phyloP scores from a whole-genome alignment of 2,797 vertebrate genomes.

The Pangasius macronema region DNA sequence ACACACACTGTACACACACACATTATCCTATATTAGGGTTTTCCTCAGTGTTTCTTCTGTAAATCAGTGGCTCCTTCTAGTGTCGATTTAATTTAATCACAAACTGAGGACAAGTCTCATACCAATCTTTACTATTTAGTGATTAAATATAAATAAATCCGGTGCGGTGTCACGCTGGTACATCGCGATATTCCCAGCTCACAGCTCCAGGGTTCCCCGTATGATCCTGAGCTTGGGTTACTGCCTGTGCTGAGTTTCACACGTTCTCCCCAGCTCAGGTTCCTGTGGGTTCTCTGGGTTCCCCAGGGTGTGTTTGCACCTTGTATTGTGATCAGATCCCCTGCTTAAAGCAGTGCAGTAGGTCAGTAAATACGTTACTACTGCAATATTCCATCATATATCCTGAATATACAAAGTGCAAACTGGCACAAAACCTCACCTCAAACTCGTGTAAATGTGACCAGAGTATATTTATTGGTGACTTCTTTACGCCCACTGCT shows the following conservation, averaged over 20 bases:
- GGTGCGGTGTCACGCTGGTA: neutral
- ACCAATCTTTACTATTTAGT: neutral
- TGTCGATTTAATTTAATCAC: neutral
- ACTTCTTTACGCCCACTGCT: no score
- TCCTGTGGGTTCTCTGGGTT: no score
- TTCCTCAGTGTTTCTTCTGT: neutral
- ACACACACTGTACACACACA: neutral
- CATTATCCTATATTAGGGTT: no score
- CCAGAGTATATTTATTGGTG: no score
- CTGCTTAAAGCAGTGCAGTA: no score
- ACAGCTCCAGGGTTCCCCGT: neutral
- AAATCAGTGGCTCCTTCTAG: conserved; percentile 19
- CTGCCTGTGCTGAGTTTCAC: neutral
- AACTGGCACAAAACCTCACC: no score
- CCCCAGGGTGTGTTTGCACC: no score
- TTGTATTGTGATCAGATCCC: no score
- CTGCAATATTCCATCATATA: no score
- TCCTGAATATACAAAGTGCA: no score
- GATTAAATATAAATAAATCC: neutral
- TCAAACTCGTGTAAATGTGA: no score
- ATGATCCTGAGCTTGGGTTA: neutral
- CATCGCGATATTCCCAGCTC: neutral
- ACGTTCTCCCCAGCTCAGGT: neutral
- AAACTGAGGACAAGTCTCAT: neutral
- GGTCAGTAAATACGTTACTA: no score